Percentiles rank a stretch among this genome's conserved stretches.
phyloP scores from a whole-genome alignment of 2,888 invertebrate genomes.

The Stenchaetothrips biformis region DNA sequence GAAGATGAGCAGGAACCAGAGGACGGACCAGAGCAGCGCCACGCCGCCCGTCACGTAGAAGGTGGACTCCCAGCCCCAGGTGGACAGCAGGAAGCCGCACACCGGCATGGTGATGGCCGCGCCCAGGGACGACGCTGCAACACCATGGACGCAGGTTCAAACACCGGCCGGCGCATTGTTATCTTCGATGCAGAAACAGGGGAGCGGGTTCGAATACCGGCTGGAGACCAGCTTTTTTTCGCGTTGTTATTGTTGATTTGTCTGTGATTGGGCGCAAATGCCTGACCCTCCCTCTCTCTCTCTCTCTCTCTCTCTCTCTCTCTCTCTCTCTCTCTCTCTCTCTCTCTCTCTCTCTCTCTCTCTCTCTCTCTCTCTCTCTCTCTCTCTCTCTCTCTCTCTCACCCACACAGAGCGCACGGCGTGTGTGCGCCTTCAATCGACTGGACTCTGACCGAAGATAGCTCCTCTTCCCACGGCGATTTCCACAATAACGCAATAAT shows the following conservation, averaged over 20 bases:
- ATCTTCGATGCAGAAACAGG: background rate
- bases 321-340: background rate
- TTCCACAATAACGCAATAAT: no score
- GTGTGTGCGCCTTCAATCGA: no score
- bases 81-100: conserved; percentile 73
- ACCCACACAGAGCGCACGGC: background rate
- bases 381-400: background rate
- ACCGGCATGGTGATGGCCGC: conserved; percentile 87
- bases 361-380: background rate
- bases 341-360: background rate
- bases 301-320: no score
- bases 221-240: background rate
- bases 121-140: conserved; percentile 78
- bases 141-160: conserved; percentile 30
- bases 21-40: conserved; percentile 72
- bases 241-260: no score
- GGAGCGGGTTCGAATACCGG: background rate
- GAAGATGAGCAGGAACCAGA: conserved; percentile 75
- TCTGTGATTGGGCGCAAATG: no score
- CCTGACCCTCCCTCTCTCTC: background rate
- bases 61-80: conserved; percentile 81
- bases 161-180: conserved; percentile 9
- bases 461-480: no score
- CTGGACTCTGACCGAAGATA: no score
- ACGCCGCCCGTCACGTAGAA: conserved; percentile 80